phyloP scores from a whole-genome alignment of 2,113 vertebrate genomes.

The Deroptyus accipitrinus region DNA sequence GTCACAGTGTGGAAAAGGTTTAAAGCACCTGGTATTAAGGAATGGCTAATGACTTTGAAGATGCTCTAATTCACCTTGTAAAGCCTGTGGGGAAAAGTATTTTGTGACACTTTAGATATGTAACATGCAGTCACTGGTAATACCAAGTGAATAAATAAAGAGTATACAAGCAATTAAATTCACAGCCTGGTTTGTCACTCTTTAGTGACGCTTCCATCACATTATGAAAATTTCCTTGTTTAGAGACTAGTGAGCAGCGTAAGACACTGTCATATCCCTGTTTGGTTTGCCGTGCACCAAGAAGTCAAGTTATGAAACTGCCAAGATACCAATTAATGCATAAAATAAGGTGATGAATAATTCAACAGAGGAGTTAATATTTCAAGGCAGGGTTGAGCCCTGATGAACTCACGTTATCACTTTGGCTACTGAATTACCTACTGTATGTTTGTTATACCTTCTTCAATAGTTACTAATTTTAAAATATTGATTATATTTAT shows the following conservation, averaged over 20 bases:
- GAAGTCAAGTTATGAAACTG: slow-evolving; percentile 30
- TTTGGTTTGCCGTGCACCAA: neutral
- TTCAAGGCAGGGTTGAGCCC: slow-evolving; percentile 31
- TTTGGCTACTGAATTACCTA: slow-evolving; percentile 21
- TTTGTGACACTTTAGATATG: neutral
- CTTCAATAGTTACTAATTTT: neutral
- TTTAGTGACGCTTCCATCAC: neutral
- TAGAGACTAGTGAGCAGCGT: neutral
- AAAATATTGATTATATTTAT: neutral
- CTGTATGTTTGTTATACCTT: neutral
- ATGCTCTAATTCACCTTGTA: neutral
- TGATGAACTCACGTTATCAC: neutral
- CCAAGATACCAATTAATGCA: slow-evolving; percentile 47
- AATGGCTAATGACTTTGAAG: neutral
- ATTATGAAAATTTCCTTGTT: neutral
- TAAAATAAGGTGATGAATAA: slow-evolving; percentile 66
- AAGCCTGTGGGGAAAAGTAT: neutral
- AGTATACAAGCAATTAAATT: neutral
- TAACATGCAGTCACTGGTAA: neutral
- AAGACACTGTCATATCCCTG: neutral
- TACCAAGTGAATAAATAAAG: neutral
- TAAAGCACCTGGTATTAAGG: neutral
- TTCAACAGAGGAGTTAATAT: slow-evolving; percentile 57
- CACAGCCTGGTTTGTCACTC: neutral
- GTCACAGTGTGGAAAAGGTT: neutral